phyloP scores from a whole-genome alignment of 2,888 invertebrate genomes.

The Hirtodrosophila trivittata region DNA sequence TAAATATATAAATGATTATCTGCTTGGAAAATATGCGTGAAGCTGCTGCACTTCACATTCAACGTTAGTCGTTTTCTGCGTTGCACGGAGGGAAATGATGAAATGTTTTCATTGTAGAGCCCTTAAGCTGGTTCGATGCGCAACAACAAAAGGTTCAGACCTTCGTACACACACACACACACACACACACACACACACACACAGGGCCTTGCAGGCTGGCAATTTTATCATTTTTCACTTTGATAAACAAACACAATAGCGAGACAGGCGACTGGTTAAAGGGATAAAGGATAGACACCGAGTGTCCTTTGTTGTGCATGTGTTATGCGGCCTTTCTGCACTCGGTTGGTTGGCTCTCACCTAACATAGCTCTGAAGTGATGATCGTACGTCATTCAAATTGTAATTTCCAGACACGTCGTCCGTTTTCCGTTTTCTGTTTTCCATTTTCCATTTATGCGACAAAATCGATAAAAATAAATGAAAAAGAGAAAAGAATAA shows the following conservation, averaged over 20 bases:
- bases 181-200: conserved; percentile 1
- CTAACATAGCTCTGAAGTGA: conserved; percentile 3
- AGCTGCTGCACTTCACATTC: not conserved
- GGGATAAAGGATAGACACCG: conserved; percentile 4
- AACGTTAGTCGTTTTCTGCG: not conserved
- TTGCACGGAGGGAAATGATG: conserved; percentile 2
- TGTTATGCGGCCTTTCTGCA: conserved; percentile 42
- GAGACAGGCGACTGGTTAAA: conserved; percentile 13
- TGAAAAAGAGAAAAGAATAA: conserved; percentile 42
- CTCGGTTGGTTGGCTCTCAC: not conserved
- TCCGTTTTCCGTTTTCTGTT: too few relatives aligned
- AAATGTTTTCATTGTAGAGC: conserved; percentile 4
- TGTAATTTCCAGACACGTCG: conserved; percentile 41
- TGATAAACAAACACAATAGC: conserved; percentile 65
- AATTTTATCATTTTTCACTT: conserved; percentile 71
- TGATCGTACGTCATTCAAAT: conserved; percentile 63
- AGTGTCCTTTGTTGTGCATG: conserved; percentile 48
- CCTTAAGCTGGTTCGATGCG: conserved; percentile 22
- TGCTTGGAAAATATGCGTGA: conserved; percentile 28
- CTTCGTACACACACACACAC: not conserved
- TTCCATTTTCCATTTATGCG: conserved; percentile 1
- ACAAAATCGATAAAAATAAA: conserved; percentile 49
- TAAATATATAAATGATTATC: conserved; percentile 44
- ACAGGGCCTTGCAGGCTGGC: conserved; percentile 50
- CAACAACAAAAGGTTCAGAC: not conserved